A percentile compares a stretch with the other conserved stretches of the same genome.
Evolutionary conservation across 2,113 vertebrate species (phyloP).

Genomic region (Spea multiplicata): DNA sequence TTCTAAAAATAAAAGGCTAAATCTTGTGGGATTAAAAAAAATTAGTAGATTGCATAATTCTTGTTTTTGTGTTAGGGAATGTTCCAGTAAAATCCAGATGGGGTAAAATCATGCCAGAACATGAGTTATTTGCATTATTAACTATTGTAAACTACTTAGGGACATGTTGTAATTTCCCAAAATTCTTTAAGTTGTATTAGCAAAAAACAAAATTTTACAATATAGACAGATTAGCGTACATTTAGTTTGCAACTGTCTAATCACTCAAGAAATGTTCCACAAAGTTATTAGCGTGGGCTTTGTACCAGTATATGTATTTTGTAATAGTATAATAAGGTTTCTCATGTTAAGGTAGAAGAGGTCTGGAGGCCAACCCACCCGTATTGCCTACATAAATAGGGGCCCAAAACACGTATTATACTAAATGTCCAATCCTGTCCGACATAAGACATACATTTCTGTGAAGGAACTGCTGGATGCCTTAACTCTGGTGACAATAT

Average conservation of each 20-base stretch:
- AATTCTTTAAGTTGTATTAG: constrained; percentile 1
- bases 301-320: neutral
- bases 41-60: constrained; percentile 2
- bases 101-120: constrained; percentile 7
- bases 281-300: neutral
- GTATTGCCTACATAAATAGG: no score
- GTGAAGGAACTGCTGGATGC: no score
- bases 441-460: no score
- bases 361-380: no score
- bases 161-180: constrained; percentile 2
- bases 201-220: neutral
- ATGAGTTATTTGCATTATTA: constrained; percentile 19
- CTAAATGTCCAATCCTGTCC: no score
- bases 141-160: constrained; percentile 15
- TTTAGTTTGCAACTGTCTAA: neutral
- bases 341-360: no score
- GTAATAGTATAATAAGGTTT: no score
- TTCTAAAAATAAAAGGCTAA: neutral
- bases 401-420: no score
- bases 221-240: neutral
- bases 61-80: constrained; percentile 28
- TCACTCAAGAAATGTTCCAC: neutral
- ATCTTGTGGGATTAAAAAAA: constrained; percentile 6
- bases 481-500: no score
- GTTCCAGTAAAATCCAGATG: constrained; percentile 24